These are phyloP conservation scores for Platycnemis pennipes DNA, from an alignment of 2,888 invertebrate genomes.

Conservation along the genomic window DNA sequence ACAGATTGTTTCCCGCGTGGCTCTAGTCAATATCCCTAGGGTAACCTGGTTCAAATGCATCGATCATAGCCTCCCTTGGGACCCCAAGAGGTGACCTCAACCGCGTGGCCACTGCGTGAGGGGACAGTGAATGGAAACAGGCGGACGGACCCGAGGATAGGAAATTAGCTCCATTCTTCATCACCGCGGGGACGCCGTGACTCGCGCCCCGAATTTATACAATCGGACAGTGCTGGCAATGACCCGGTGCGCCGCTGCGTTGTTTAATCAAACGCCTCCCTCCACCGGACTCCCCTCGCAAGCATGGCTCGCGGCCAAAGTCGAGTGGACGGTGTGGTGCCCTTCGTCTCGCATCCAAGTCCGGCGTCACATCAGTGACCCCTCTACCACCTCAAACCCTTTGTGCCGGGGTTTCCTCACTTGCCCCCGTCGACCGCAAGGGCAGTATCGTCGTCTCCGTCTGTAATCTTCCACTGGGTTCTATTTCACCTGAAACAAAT, in stretches of 20 bases:
- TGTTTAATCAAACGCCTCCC: background rate
- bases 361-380: background rate
- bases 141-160: background rate
- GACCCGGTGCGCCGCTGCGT: too few relatives aligned
- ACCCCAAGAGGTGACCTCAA: background rate
- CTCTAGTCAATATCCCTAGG: background rate
- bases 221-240: background rate
- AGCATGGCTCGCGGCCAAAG: background rate
- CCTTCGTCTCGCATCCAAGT: background rate
- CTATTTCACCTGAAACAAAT: background rate
- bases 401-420: background rate
- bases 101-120: background rate
- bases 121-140: background rate
- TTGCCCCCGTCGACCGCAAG: too few relatives aligned
- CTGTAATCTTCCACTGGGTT: background rate
- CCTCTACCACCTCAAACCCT: background rate
- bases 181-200: background rate
- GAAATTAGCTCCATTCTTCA: background rate
- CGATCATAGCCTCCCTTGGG: background rate
- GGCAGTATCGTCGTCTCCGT: background rate
- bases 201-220: background rate
- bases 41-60: background rate
- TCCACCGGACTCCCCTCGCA: background rate
- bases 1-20: background rate
- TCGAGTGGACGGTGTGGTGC: background rate